Evolutionary conservation across 2,888 invertebrate species (phyloP), one percentile per base, ranked within the genome.

Genomic region (Rhorus exstirpatorius): DNA sequence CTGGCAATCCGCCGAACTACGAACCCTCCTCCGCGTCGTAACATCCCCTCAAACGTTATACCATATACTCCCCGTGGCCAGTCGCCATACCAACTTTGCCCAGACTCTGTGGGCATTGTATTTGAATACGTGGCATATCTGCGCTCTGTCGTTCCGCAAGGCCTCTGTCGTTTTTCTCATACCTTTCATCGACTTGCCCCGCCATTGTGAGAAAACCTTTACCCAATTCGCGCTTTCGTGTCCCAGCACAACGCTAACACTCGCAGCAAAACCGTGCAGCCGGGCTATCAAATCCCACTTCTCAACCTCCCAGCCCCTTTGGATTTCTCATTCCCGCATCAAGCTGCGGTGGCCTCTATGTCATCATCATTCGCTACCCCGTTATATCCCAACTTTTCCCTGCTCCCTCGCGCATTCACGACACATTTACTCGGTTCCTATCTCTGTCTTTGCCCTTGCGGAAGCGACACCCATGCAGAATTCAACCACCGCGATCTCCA

Each of bases 41-140:
- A 67, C 51, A 77, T 65, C 79, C 19, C 79, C 38, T 58, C 58
- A 51, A 58, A 79, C 80, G 76, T 51, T 84, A 35, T 79, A 3
- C 79, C 85, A 84, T 81, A 81, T 55, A 63, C 58, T 38, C 44
- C 19, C 26, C 55, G 81, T 74, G 51, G n/a, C 31, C 12, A 53
- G 31, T 31, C 21, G 21, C 17, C 26, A 35, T 10, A 44, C 51
- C 17, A 74, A 84, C 87, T 87, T 88, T 89, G 88, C 88, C 87
- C 89, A 88, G 17, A 44, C 44, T 44, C 90, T 87, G 87, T 87
- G 87, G 14, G 89, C 88, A 90, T 90, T 90, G 91, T 90, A 89
- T 91, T 90, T 89, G 91, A 92, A 92, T 91, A 91, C 92, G 91
- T 90, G 91, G 89, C 89, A 88, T 91, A 92, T 91, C 90, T 90